Evolutionary conservation across 30 jellyfish, hydroid and myxozoan species (phyloP).

Genomic region (Cassiopea andromeda): DNA sequence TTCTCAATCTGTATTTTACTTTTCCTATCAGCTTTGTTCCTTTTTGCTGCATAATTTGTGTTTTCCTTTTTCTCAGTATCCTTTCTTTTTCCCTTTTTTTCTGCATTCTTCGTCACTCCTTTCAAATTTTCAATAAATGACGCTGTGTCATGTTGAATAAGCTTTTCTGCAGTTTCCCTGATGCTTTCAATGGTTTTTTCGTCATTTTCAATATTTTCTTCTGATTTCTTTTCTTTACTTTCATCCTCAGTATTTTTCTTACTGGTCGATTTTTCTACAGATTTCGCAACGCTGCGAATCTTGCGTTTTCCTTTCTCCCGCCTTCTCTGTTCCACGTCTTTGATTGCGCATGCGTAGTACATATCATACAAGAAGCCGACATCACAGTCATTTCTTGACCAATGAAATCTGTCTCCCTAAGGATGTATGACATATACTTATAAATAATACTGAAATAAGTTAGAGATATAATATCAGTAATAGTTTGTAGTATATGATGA

Average conservation of each 20-base stretch:
- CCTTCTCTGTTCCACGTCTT: slow-evolving; percentile 11
- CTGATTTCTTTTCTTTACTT: not conserved
- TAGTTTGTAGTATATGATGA: too few relatives aligned
- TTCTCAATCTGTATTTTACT: not conserved
- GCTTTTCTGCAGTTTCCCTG: not conserved
- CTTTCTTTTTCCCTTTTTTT: not conserved
- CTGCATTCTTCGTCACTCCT: not conserved
- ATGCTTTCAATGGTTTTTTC: not conserved
- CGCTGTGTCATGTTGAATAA: slow-evolving; percentile 1
- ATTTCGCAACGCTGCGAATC: not conserved
- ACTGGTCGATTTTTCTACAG: not conserved
- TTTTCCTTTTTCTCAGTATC: not conserved
- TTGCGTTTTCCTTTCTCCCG: not conserved
- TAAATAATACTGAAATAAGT: too few relatives aligned
- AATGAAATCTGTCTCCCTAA: slow-evolving; percentile 41
- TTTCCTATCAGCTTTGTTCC: not conserved
- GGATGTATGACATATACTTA: not conserved
- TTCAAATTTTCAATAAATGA: not conserved
- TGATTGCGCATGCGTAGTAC: slow-evolving; percentile 67
- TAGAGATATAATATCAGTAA: too few relatives aligned
- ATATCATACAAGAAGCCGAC: slow-evolving; percentile 62
- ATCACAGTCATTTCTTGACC: slow-evolving; percentile 72
- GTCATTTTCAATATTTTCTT: not conserved
- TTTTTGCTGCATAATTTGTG: not conserved
- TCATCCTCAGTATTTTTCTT: not conserved